Conservation (phyloP, 92 coral and sea anemone genomes). For the Palythoa heliodiscus region DNA sequence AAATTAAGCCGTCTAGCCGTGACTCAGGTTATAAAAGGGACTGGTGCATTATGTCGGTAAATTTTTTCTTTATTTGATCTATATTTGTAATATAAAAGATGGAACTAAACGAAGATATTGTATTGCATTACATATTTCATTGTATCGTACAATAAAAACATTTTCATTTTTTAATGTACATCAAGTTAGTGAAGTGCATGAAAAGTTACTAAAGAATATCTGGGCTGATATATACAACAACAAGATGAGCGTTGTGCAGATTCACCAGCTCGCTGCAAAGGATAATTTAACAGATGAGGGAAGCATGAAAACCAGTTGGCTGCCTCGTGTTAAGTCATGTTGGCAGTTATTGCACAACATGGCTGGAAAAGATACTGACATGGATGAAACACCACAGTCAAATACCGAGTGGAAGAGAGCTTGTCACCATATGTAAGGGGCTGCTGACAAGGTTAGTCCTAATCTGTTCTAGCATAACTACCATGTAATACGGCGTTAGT, state of each 20-base stretch:
- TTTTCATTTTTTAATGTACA: neutral
- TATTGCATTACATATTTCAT: no score
- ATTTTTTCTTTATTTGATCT: no score
- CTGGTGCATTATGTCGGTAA: no score
- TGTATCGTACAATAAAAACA: no score
- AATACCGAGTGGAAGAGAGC: conserved; percentile 31
- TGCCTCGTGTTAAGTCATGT: conserved; percentile 35
- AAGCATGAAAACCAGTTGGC: conserved; percentile 30
- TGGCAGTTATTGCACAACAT: conserved; percentile 30
- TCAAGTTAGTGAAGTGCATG: conserved; percentile 1
- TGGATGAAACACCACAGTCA: conserved; percentile 38
- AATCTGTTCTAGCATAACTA: no score
- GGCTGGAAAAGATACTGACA: neutral
- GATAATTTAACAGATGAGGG: conserved; percentile 36
- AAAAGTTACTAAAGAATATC: conserved; percentile 17
- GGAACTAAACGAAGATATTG: no score
- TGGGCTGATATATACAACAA: conserved; percentile 35
- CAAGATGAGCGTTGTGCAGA: neutral
- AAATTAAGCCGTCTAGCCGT: no score
- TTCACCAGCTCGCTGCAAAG: conserved; percentile 26
- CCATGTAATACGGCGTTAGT: no score
- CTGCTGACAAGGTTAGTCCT: no score
- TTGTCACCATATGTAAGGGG: no score
- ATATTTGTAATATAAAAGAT: neutral
- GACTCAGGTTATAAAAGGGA: no score